Base-by-base conservation (phyloP, 2,113 vertebrate genomes). In the Gasterosteus nipponicus region DNA sequence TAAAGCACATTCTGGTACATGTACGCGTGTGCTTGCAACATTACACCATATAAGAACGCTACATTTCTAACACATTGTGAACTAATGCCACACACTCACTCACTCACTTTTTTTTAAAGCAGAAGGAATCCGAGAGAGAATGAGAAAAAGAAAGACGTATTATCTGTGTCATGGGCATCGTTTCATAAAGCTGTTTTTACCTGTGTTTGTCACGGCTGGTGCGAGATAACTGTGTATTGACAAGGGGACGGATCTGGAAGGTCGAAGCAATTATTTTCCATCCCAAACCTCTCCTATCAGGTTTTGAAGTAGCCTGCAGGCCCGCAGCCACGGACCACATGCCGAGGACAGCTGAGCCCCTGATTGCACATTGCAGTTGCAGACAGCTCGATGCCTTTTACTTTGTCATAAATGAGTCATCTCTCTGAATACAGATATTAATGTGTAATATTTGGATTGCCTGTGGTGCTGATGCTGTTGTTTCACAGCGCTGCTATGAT, bases 1-100 rank as follows among this genome's bases (percentile, higher is more conserved):
- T 93, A 92, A 92, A 80, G 66, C 69, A n/a, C 54, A 64, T 72
- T 84, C 29, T 75, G 38, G 69, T 57, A 22, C 53, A 67, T 31
- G 26, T 76, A 46, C 29, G 63, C 70, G 49, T 86, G 80, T 70
- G 53, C 79, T 77, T 31, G 38, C 68, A 59, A 26, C 57, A 56
- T 44, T 12, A 16, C 57, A 29, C 66, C 68, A 81, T 71, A 64
- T 18, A 47, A 75, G 11, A 77, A 60, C 1, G 22, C 42, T 19
- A 16, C 11, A 16, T 76, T 16, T 44, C 22, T 60, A 22, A 42
- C 54, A 42, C 54, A 69, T 61, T 54, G n/a, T 54, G n/a, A 31
- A 19, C 16, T 11, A 56, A 46, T 56, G 15, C 2, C 44, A 0
- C 54, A 12, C 15, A 14, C 56, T n/a, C 19, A 10, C n/a, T 26